Evolutionary conservation across 2,797 vertebrate genomes (phyloP).

Genomic region (Lithobates pipiens): DNA sequence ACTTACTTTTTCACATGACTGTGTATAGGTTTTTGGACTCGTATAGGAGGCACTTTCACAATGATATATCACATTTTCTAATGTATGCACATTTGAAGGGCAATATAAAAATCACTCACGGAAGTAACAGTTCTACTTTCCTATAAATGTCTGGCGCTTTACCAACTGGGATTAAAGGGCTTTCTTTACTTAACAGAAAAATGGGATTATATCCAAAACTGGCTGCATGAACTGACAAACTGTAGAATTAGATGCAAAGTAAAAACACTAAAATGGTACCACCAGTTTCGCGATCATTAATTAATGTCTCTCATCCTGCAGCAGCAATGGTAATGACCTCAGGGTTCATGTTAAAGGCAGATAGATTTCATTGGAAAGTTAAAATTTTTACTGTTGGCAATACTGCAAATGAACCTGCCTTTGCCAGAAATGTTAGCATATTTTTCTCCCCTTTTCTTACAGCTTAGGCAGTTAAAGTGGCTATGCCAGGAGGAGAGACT

Average conservation of each 20-base stretch:
- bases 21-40: not conserved
- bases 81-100: conserved; percentile 6
- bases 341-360: conserved; percentile 67
- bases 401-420: conserved; percentile 57
- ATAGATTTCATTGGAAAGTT: not conserved
- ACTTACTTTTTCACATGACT: no score
- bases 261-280: conserved; percentile 82
- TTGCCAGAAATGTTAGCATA: conserved; percentile 53
- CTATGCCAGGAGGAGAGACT: no score
- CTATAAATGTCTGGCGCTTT: conserved; percentile 74
- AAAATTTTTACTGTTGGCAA: not conserved
- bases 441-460: no score
- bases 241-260: conserved; percentile 10
- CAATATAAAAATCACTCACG: conserved; percentile 57
- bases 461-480: no score
- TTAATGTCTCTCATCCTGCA: conserved; percentile 70
- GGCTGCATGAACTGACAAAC: conserved; percentile 10
- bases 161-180: conserved; percentile 77
- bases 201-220: conserved; percentile 74
- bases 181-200: conserved; percentile 79
- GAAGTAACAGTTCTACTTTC: conserved; percentile 74
- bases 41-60: not conserved
- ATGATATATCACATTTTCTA: not conserved
- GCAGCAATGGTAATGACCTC: conserved; percentile 78
- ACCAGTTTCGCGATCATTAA: conserved; percentile 86